A percentile compares a stretch with the other conserved stretches of the same genome.
These are phyloP conservation scores for Orthosia incerta DNA, from an alignment of 2,888 invertebrate genomes.

Conservation along the genomic window DNA sequence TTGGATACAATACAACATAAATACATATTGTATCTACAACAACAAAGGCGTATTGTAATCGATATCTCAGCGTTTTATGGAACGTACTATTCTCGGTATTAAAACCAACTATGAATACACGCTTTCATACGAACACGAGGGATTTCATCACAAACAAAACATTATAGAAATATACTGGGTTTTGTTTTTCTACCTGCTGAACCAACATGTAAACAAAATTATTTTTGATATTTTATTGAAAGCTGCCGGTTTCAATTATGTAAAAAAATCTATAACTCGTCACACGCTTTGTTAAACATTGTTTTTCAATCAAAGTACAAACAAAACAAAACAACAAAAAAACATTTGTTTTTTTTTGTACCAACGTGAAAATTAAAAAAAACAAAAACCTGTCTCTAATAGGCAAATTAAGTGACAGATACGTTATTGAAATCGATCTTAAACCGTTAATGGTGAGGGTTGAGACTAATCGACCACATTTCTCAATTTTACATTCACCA, in stretches of 20 bases:
- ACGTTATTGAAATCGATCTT: no score
- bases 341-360: no score
- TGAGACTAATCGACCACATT: no score
- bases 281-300: not conserved
- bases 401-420: no score
- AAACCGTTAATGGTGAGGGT: no score
- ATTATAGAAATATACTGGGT: not conserved
- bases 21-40: not conserved
- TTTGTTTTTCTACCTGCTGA: not conserved
- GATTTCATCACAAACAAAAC: not conserved
- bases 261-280: slow-evolving; percentile 5
- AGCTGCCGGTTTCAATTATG: not conserved
- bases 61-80: not conserved
- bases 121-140: not conserved
- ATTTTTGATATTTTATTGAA: slow-evolving; percentile 13
- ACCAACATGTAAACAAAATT: not conserved
- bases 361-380: no score
- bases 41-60: not conserved
- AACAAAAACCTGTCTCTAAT: no score
- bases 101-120: not conserved
- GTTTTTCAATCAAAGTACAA: not conserved
- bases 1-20: not conserved
- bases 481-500: no score
- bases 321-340: no score
- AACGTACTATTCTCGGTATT: not conserved